phyloP scores from a whole-genome alignment of 1,140 invertebrate species.

The Hydropsyche tenuis region DNA sequence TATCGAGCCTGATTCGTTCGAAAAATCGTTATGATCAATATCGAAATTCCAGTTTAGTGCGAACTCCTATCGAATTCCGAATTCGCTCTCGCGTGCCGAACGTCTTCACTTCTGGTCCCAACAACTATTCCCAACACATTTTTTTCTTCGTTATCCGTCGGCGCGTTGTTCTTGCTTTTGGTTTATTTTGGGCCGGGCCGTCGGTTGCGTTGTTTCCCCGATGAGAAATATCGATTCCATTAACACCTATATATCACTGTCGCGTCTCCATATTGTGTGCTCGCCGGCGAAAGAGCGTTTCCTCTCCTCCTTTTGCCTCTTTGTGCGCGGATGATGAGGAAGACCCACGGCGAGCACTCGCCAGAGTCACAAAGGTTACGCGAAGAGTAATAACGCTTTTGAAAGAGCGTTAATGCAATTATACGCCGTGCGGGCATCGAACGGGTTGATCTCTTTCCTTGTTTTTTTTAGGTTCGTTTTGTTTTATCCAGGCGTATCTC shows the following conservation, averaged over 20 bases:
- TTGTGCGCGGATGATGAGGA: no score
- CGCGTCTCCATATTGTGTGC: constrained; percentile 33
- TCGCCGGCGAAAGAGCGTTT: constrained; percentile 1
- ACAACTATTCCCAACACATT: no score
- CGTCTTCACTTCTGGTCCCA: constrained; percentile 8
- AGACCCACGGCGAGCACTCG: no score
- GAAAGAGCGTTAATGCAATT: constrained; percentile 10
- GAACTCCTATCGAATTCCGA: no score
- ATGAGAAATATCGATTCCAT: constrained; percentile 42
- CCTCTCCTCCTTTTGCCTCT: background rate
- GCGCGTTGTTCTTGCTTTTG: background rate
- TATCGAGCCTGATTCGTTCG: no score
- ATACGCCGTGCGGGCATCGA: background rate
- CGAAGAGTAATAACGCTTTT: constrained; percentile 14
- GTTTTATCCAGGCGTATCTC: no score
- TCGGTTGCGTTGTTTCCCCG: constrained; percentile 25
- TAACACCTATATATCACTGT: constrained; percentile 38
- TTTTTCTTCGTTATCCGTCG: background rate
- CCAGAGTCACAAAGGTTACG: constrained; percentile 14
- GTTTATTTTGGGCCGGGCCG: no score
- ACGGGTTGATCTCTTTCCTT: no score
- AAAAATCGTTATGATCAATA: no score
- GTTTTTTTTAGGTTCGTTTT: no score
- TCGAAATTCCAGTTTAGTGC: no score
- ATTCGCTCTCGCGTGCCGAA: constrained; percentile 10